phyloP scores from a whole-genome alignment of 2,113 vertebrate species.

The Coturnix japonica region DNA sequence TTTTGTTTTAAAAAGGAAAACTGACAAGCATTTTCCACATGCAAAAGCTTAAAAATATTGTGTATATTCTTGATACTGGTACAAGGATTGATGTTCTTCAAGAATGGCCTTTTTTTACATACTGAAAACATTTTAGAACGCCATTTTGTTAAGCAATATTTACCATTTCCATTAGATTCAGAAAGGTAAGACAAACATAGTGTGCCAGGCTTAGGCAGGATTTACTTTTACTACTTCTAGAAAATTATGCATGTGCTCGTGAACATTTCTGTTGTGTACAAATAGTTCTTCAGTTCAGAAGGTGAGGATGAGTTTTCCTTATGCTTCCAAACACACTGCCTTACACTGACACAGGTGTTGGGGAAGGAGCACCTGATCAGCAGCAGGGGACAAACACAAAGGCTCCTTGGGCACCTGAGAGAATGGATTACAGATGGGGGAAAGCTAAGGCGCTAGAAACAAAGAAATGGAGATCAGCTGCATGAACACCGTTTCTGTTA shows the following conservation, averaged over 20 bases:
- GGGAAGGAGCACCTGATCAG: neutral
- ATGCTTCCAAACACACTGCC: neutral
- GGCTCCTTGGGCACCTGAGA: neutral
- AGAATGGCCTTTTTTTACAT: neutral
- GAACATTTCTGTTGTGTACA: neutral
- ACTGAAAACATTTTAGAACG: neutral
- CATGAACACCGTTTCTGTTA: neutral
- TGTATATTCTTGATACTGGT: neutral
- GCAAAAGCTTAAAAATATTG: slow-evolving; percentile 39
- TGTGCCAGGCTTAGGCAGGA: neutral
- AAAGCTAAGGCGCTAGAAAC: neutral
- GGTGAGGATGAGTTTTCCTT: neutral
- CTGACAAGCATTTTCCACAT: neutral
- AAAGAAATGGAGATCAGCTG: neutral
- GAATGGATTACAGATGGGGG: neutral
- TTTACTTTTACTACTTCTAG: neutral
- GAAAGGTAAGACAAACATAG: neutral
- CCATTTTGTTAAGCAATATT: neutral
- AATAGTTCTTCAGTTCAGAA: neutral
- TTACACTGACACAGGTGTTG: neutral
- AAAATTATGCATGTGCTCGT: rapidly evolving
- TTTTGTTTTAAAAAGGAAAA: neutral
- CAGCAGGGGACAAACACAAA: neutral
- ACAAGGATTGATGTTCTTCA: neutral
- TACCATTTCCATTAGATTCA: neutral